Evolutionary conservation across 2,797 vertebrate species (phyloP), one percentile per base, ranked within the genome.

Genomic region (Champsocephalus gunnari): DNA sequence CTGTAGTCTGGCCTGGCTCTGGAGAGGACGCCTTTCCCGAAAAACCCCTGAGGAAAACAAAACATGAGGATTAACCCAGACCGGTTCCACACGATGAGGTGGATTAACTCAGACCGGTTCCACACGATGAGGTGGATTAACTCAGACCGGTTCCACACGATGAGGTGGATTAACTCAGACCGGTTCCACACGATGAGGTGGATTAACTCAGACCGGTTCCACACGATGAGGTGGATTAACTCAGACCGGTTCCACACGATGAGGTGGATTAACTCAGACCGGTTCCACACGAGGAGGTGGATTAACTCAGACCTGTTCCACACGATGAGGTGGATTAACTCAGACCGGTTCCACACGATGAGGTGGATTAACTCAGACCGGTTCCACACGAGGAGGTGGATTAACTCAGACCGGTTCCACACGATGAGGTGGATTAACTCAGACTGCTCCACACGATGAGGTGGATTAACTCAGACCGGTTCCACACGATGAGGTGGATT

Each of bases 11-110:
- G 98, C 60, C 95, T 90, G 79, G 96, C 96, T 93, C 96, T 96
- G 58, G 98, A 99, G 66, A 99, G 92, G 72, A 98, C 75, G 0
- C 97, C 98, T 94, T 99, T 99, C n/a, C 98, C 98, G 88, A 99
- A 99, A 83, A 95, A 99, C 50, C 98, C 98, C 98, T 99, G 66
- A 61, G 77, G 61, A 24, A 71, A 61, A 66, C 9, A 16, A 65
- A 55, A 12, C 8, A 13, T 24, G 51, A 47, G 41, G 9, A 53
- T 3, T 9, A 14, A 45, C 17, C 51, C 32, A 55, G 70, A 2
- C 45, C 24, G 43, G 21, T 43, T 63, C 9, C 0, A 59, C 1
- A 13, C 4, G 8, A 56, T 12, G 28, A 45, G 34, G 24, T 7
- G 28, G 24, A 24, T 24, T 24, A 28, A 28, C 24, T 3, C 24